Conservation (phyloP, 2,888 invertebrate species). For the Hirudinaria manillensis region DNA sequence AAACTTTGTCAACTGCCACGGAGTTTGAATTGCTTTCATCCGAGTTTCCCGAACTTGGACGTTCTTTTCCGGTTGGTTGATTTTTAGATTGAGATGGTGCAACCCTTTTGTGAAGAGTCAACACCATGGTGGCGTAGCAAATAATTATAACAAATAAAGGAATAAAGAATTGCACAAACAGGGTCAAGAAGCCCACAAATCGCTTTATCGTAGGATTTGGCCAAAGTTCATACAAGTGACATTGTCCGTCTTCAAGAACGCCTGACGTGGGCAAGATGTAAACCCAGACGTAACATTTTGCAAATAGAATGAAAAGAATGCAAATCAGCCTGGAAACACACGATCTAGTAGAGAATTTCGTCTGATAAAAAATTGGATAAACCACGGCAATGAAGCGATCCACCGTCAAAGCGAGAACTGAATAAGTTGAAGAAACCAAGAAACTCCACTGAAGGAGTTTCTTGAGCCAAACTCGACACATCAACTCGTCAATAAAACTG, state of each 20-base stretch:
- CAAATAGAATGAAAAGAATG: not conserved
- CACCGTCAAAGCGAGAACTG: not conserved
- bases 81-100: not conserved
- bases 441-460: not conserved
- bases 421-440: not conserved
- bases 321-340: not conserved
- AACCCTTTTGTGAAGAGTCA: not conserved
- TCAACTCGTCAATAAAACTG: not conserved
- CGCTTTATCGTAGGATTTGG: not conserved
- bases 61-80: no score
- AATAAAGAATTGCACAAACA: slow-evolving; percentile 3
- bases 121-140: not conserved
- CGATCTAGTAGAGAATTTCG: not conserved
- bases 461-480: not conserved
- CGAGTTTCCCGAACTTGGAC: no score
- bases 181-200: not conserved
- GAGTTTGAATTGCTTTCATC: no score
- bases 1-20: no score
- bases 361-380: slow-evolving; percentile 2
- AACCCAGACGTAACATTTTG: not conserved
- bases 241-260: not conserved
- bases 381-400: slow-evolving; percentile 3
- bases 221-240: not conserved
- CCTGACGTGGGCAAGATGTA: not conserved
- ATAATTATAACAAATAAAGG: not conserved